Conservation (phyloP, 2,797 vertebrate species). For the Rachycentron canadum region DNA sequence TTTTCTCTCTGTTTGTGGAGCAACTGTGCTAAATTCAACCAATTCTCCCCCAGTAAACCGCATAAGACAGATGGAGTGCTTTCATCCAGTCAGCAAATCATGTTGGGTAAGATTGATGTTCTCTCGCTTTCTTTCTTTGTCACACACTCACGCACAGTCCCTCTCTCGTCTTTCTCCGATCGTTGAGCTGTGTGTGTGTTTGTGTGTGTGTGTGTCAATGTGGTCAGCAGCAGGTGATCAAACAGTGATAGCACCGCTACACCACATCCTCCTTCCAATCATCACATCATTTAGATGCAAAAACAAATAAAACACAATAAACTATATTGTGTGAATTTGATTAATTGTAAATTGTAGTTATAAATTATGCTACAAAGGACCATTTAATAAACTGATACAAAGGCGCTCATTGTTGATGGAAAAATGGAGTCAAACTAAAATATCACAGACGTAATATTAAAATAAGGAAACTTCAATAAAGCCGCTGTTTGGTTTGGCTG, state of each 20-base stretch:
- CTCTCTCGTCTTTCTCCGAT: slow-evolving; percentile 36
- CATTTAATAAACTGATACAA: neutral
- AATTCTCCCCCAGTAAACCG: slow-evolving; percentile 79
- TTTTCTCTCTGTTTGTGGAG: slow-evolving; percentile 64
- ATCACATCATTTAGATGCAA: slow-evolving; percentile 36
- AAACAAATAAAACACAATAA: slow-evolving; percentile 43
- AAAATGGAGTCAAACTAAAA: slow-evolving; percentile 9
- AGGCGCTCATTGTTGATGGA: slow-evolving; percentile 2
- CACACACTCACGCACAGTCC: neutral
- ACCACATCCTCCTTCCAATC: slow-evolving; percentile 41
- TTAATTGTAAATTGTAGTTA: neutral
- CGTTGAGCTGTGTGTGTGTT: slow-evolving; percentile 12
- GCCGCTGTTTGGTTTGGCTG: neutral
- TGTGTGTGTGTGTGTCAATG: slow-evolving; percentile 36
- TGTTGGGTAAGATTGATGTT: slow-evolving; percentile 81
- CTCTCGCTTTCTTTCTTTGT: slow-evolving; percentile 55
- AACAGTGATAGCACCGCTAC: slow-evolving; percentile 47
- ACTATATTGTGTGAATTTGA: slow-evolving; percentile 7
- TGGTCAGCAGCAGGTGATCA: slow-evolving; percentile 52
- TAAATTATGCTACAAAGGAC: slow-evolving; percentile 4
- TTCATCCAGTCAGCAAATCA: slow-evolving; percentile 83
- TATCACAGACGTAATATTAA: neutral
- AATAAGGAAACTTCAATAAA: slow-evolving; percentile 8
- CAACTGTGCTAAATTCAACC: slow-evolving; percentile 70
- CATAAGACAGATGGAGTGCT: slow-evolving; percentile 81